Evolutionary conservation across 2,888 invertebrate genomes (phyloP), one percentile per base, ranked within the genome.

Genomic region (Stenolophus ochropezus): DNA sequence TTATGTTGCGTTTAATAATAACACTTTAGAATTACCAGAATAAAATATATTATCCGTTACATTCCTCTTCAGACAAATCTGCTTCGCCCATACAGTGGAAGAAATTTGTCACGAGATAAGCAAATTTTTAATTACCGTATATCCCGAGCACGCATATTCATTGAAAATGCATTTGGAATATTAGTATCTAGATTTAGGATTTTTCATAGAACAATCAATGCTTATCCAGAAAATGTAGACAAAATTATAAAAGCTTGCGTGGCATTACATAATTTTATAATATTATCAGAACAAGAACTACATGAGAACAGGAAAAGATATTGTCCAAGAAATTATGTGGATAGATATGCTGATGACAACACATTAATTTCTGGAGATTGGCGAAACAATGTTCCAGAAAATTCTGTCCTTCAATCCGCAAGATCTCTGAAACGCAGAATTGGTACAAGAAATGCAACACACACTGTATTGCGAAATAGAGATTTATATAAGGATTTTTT

Each of bases 131-230:
- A 84, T 83, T 83, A 84, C 78, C 83, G 84, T 25, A 82, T 84
- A 80, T 83, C 83, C 56, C 73, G 83, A 82, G 83, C 84, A 83
- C 47, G 71, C 6, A 33, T 14, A 14, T 71, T 42, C n/a, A 71
- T 71, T 18, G 84, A 84, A 83, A 84, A 84, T 82, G 82, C 83
- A 71, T 84, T 84, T 83, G 83, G 83, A 77, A 84, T 84, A 83
- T 81, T 85, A 69, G 83, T 83, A 71, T 78, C 83, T 83, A 82
- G 80, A 77, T 84, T 83, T 81, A 73, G 82, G 83, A 42, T 71
- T 82, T 83, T 83, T 81, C 81, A 84, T 83, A 80, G 76, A 65
- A 82, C 82, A 82, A 83, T 83, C 80, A 83, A 83, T 56, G 82
- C 73, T 81, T 83, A 83, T 84, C 82, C 84, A 82, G 82, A 83